Evolutionary conservation across 2,888 invertebrate genomes (phyloP).

Genomic region (Hoplodrina ambigua): DNA sequence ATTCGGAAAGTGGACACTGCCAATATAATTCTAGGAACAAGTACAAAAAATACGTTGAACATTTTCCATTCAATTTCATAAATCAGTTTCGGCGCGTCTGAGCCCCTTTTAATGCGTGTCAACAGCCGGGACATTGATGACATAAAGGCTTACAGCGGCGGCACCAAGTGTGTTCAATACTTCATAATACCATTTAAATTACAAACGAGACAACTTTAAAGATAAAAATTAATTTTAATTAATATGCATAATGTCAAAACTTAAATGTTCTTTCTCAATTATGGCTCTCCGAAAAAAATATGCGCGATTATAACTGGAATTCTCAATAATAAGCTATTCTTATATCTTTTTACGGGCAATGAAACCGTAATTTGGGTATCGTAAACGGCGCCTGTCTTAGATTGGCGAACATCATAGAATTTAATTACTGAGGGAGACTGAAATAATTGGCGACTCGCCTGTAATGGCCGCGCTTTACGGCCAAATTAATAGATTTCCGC

Average conservation of each 20-base stretch:
- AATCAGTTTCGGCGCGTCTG: slow-evolving; percentile 59
- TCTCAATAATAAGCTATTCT: slow-evolving; percentile 72
- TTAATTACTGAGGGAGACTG: slow-evolving; percentile 87
- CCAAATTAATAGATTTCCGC: slow-evolving; percentile 88
- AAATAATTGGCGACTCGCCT: slow-evolving; percentile 87
- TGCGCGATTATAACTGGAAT: slow-evolving; percentile 60
- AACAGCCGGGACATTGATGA: slow-evolving; percentile 52
- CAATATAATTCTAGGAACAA: slow-evolving; percentile 42
- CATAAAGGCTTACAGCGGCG: slow-evolving; percentile 48
- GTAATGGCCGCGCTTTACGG: slow-evolving; percentile 85
- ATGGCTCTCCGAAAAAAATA: slow-evolving; percentile 47
- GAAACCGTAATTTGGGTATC: slow-evolving; percentile 86
- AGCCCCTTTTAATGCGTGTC: slow-evolving; percentile 54
- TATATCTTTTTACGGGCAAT: slow-evolving; percentile 84
- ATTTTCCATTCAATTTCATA: slow-evolving; percentile 54
- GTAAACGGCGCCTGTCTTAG: slow-evolving; percentile 87
- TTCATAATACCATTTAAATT: slow-evolving; percentile 57
- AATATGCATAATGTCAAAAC: slow-evolving; percentile 46
- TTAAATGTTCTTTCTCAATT: slow-evolving; percentile 46
- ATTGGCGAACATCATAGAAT: slow-evolving; percentile 87
- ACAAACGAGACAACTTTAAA: slow-evolving; percentile 46
- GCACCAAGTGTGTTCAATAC: slow-evolving; percentile 52
- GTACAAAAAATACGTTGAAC: slow-evolving; percentile 39
- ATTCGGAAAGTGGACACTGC: slow-evolving; percentile 8
- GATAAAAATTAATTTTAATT: slow-evolving; percentile 50